Conservation (phyloP, 1,140 invertebrate species). For the Leptinotarsa texana region DNA sequence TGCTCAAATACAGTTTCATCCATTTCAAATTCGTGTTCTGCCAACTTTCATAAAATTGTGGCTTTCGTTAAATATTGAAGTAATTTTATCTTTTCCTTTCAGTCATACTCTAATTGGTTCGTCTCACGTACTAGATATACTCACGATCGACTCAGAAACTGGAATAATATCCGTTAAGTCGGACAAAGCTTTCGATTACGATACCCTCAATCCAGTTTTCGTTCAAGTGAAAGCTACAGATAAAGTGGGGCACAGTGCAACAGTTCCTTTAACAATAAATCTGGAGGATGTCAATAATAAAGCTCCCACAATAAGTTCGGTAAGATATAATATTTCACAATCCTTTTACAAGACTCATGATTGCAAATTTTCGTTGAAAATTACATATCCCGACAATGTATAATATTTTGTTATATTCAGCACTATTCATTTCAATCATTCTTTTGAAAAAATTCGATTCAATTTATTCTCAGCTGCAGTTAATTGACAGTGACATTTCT, state of each 20-base stretch:
- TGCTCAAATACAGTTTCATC: too few relatives aligned
- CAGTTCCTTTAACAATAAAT: slow-evolving; percentile 59
- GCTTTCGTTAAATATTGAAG: too few relatives aligned
- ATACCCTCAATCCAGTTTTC: slow-evolving; percentile 60
- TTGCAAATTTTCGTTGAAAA: not conserved
- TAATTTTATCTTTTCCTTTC: slow-evolving; percentile 33
- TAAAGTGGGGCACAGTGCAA: slow-evolving; percentile 57
- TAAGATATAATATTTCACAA: slow-evolving; percentile 38
- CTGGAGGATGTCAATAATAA: slow-evolving; percentile 64
- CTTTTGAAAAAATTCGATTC: too few relatives aligned
- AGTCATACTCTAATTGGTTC: slow-evolving; percentile 59
- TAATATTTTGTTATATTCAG: too few relatives aligned
- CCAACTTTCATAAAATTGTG: too few relatives aligned
- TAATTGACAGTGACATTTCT: too few relatives aligned
- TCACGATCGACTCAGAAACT: slow-evolving; percentile 55
- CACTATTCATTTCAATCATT: too few relatives aligned
- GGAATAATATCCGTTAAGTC: slow-evolving; percentile 58
- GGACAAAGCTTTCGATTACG: slow-evolving; percentile 62
- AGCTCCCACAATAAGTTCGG: slow-evolving; percentile 58
- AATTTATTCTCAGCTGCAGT: too few relatives aligned
- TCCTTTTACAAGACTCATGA: not conserved
- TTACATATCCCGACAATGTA: too few relatives aligned
- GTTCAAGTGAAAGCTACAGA: slow-evolving; percentile 60
- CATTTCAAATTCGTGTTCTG: too few relatives aligned
- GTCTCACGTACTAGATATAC: slow-evolving; percentile 32